Evolutionary conservation across 2,797 vertebrate genomes (phyloP).

Genomic region (Xiphorhynchus erythropygius): DNA sequence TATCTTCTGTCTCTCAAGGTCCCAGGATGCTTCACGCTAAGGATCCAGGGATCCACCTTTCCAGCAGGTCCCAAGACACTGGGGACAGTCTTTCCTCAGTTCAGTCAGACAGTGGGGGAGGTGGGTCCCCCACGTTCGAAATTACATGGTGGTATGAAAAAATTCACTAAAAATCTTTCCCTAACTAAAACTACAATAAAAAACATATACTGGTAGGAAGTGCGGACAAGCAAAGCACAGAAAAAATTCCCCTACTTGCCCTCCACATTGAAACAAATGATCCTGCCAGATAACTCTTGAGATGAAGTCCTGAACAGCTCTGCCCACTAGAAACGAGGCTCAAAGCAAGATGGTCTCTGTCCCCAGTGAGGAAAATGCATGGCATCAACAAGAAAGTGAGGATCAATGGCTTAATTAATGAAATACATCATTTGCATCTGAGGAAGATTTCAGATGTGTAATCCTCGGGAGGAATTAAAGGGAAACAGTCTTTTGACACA

Average conservation of each 20-base stretch:
- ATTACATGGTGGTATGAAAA: background rate
- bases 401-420: background rate
- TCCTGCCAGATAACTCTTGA: background rate
- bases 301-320: background rate
- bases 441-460: background rate
- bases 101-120: background rate
- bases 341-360: background rate
- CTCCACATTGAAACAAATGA: background rate
- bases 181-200: background rate
- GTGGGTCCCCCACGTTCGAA: background rate
- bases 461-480: background rate
- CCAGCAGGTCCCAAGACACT: background rate
- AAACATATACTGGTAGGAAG: background rate
- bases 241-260: background rate
- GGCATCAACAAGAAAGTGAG: background rate
- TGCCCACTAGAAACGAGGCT: background rate
- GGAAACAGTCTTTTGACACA: background rate
- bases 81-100: background rate
- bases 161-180: background rate
- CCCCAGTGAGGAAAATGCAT: background rate
- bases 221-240: background rate
- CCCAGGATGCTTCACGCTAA: background rate
- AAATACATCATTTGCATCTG: background rate
- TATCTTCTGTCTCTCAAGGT: background rate
- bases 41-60: background rate